Evolutionary conservation across 2,888 invertebrate genomes (phyloP), one percentile per base, ranked within the genome.

Genomic region (Drosophila seclusa): DNA sequence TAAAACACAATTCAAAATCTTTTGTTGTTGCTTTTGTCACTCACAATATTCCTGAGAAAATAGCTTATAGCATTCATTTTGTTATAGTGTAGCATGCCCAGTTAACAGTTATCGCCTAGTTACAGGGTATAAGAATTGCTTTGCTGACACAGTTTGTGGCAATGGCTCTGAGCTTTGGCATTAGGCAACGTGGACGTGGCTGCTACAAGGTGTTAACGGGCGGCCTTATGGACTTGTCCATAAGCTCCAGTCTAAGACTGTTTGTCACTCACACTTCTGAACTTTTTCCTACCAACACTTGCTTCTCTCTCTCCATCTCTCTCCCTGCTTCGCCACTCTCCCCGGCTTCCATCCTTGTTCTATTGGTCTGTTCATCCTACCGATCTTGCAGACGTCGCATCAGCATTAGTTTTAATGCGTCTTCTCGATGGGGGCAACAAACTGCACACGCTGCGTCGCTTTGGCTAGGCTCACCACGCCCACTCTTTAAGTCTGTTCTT

Each of bases 111-210:
- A 27, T n/a, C 31, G 27, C 16, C 21, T n/a, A 2, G 1, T 29
- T 58, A 36, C 34, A 45, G 80, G 80, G 88, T 68, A 78, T 74
- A 67, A 67, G 83, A 86, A 85, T 90, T 90, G 87, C 85, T 90
- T 83, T 88, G 85, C 90, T 85, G 85, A 90, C 85, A 85, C 85
- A 85, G 85, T 85, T 90, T 89, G 89, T 80, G 84, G 85, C 83
- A 87, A 85, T 88, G 87, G 89, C 89, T 86, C 90, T 85, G 85
- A 90, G 90, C 85, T 88, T 90, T 85, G 85, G 89, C 85, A 90
- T 85, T 90, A 90, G 85, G 89, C 88, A 85, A 82, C 69, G 85
- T 78, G 83, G 86, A 90, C 85, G 85, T 85, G 84, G 88, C 69
- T 83, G 90, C 90, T 90, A 90, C 85, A 90, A 85, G 85, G 85